Conservation (phyloP, 30 jellyfish, hydroid and myxozoan genomes). For the Pelagia noctiluca region DNA sequence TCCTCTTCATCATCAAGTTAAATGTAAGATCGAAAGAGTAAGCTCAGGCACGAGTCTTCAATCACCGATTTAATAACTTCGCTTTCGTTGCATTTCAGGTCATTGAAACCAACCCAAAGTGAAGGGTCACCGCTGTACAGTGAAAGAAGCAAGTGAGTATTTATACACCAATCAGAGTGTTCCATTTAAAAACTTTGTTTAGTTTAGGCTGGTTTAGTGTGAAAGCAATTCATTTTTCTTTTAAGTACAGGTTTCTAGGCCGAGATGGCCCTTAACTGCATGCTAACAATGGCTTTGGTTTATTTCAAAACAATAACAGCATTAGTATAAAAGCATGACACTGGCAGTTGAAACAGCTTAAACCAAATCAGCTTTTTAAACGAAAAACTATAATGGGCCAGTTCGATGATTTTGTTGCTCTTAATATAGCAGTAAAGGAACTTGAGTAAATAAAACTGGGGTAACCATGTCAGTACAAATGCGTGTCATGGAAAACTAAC, state of each 20-base stretch:
- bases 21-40: too few relatives aligned
- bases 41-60: background rate
- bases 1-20: too few relatives aligned
- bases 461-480: too few relatives aligned
- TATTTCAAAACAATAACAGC: too few relatives aligned
- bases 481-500: background rate
- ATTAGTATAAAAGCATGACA: too few relatives aligned
- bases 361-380: too few relatives aligned
- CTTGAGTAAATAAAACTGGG: too few relatives aligned
- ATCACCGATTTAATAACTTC: background rate
- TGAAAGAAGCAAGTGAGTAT: constrained; percentile 42
- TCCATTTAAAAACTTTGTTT: background rate
- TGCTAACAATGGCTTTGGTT: background rate
- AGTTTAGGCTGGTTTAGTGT: background rate
- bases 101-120: constrained; percentile 32
- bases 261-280: background rate
- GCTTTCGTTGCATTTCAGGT: constrained; percentile 12
- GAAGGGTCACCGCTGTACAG: constrained; percentile 36
- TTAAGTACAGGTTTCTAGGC: background rate
- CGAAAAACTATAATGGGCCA: too few relatives aligned
- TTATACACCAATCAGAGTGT: background rate
- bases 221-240: background rate
- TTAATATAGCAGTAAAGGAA: too few relatives aligned
- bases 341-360: too few relatives aligned
- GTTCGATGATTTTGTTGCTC: too few relatives aligned